Conservation (phyloP, 2,888 invertebrate species). For the Pachymerium ferrugineum region DNA sequence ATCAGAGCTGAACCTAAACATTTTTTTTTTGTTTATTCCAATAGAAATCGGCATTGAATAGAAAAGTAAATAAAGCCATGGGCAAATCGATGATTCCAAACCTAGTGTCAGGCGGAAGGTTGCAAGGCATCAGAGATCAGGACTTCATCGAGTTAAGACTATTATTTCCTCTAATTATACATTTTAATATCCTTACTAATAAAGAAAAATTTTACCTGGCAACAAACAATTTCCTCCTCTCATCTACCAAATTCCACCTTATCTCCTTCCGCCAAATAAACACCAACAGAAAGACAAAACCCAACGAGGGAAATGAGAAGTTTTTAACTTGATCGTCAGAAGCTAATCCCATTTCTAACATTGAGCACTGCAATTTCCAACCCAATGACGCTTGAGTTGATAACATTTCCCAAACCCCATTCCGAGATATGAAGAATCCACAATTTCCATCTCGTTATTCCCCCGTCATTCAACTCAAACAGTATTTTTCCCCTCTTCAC, state of each 20-base stretch:
- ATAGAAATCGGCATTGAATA: too few species aligned
- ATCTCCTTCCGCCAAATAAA: not conserved
- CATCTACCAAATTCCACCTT: not conserved
- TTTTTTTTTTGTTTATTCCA: too few species aligned
- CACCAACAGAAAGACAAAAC: not conserved
- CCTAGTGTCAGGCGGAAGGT: too few species aligned
- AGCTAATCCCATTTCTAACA: not conserved
- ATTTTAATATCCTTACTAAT: too few species aligned
- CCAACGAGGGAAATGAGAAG: not conserved
- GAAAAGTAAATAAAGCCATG: too few species aligned
- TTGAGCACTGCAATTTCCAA: not conserved
- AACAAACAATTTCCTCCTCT: too few species aligned
- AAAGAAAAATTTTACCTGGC: too few species aligned
- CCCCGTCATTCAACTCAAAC: not conserved
- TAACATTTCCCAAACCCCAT: not conserved
- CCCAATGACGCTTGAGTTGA: slow-evolving; percentile 3
- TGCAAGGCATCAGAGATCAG: too few species aligned
- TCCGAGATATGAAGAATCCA: not conserved
- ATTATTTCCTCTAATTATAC: too few species aligned
- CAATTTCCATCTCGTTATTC: not conserved
- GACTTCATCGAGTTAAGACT: too few species aligned
- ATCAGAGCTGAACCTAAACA: too few species aligned
- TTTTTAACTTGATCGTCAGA: not conserved
- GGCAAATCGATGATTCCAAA: too few species aligned
- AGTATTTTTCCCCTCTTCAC: not conserved